Conservation (phyloP, 2,888 invertebrate species). For the Atethmia centrago region DNA sequence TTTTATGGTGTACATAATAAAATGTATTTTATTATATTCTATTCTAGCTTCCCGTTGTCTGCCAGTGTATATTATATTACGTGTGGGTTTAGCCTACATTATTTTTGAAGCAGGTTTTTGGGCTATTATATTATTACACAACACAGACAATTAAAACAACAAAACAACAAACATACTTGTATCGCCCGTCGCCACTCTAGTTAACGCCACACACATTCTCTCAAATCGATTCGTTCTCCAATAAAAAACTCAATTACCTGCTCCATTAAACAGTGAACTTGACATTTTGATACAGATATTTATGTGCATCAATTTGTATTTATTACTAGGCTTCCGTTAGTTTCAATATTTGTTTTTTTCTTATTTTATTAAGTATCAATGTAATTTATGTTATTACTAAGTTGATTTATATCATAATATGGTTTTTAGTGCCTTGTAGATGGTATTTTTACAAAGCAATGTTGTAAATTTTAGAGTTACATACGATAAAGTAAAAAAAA, state of each 20-base stretch:
- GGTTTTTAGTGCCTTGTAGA: background rate
- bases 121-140: background rate
- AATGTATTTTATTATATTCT: too few species aligned
- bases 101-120: too few species aligned
- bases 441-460: background rate
- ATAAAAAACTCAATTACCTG: conserved; percentile 42
- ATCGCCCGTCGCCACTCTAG: background rate
- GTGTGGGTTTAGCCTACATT: too few species aligned
- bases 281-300: conserved; percentile 56
- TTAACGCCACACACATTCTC: background rate
- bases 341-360: conserved; percentile 51
- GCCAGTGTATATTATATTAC: too few species aligned
- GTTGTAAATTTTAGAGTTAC: background rate
- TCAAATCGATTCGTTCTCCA: conserved; percentile 54
- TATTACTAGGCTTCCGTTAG: conserved; percentile 47
- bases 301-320: conserved; percentile 39
- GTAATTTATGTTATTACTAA: conserved; percentile 29
- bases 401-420: conserved; percentile 14
- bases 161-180: background rate
- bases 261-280: conserved; percentile 51
- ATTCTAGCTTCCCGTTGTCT: too few species aligned
- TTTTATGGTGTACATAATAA: too few species aligned
- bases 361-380: conserved; percentile 20
- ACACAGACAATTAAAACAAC: background rate
- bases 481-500: background rate